Percentiles rank a stretch among this genome's conserved stretches.
Evolutionary conservation across 1,140 invertebrate species (phyloP).

Genomic region (Lerema accius): DNA sequence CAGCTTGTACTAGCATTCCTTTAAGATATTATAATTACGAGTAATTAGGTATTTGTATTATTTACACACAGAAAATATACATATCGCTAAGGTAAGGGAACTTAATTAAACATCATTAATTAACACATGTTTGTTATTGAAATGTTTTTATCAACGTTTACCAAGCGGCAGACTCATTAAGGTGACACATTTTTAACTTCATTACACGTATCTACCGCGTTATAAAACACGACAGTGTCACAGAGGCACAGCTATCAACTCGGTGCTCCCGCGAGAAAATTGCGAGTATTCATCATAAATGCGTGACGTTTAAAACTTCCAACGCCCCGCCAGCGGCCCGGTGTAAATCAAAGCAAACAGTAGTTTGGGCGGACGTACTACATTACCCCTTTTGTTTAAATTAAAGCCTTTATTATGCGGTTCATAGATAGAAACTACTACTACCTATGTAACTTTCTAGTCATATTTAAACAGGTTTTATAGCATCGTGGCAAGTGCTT

Average conservation of each 20-base stretch:
- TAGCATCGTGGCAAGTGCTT: no score
- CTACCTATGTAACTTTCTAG: background rate
- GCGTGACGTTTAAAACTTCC: conserved; percentile 80
- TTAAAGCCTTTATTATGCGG: conserved; percentile 36
- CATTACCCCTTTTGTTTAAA: conserved; percentile 52
- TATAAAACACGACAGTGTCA: conserved; percentile 52
- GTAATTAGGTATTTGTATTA: no score
- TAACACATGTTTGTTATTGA: background rate
- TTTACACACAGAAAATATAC: no score
- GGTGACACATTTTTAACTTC: conserved; percentile 23
- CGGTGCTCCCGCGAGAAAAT: conserved; percentile 73
- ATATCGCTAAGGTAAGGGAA: no score
- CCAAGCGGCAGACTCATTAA: conserved; percentile 9
- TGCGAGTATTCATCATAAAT: conserved; percentile 81
- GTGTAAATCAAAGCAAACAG: conserved; percentile 76
- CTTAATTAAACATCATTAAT: no score
- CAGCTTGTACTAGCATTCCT: no score
- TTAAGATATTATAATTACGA: no score
- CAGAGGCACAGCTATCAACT: conserved; percentile 61
- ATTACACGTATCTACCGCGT: conserved; percentile 36
- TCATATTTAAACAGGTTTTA: no score
- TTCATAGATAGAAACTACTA: background rate
- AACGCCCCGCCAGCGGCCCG: conserved; percentile 50
- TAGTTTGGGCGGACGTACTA: conserved; percentile 60
- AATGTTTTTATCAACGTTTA: background rate